These are phyloP conservation scores for Dolichallabes microphthalmus DNA, from an alignment of 2,113 vertebrate species.

Conservation along the genomic window DNA sequence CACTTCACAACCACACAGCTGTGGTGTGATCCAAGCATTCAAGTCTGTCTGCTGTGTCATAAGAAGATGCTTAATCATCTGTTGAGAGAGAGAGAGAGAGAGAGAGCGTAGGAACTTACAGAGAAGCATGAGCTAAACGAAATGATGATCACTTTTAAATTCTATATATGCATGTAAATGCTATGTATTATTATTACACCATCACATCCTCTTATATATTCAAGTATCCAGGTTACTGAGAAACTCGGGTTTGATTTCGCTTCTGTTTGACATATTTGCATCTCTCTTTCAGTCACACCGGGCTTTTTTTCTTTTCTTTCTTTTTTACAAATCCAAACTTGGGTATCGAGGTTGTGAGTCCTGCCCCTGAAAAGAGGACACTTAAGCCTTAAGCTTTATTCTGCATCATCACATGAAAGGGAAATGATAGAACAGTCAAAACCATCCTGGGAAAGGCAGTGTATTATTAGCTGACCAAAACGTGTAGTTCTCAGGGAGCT, in stretches of 20 bases:
- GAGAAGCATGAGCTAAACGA: background rate
- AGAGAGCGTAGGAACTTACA: background rate
- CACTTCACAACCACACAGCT: constrained; percentile 1
- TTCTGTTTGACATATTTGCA: constrained; percentile 17
- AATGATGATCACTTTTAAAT: background rate
- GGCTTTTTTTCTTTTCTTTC: background rate
- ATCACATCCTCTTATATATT: background rate
- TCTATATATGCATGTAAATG: too few relatives aligned
- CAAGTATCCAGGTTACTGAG: background rate
- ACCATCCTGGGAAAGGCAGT: background rate
- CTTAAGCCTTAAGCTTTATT: background rate
- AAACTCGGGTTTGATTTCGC: background rate
- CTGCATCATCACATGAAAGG: constrained; percentile 2
- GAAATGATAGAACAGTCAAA: constrained; percentile 7
- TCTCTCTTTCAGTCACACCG: constrained; percentile 17
- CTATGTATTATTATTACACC: background rate
- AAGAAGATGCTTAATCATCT: constrained; percentile 27
- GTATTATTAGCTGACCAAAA: constrained; percentile 42
- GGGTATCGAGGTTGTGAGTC: background rate
- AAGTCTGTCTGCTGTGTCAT: constrained; percentile 6
- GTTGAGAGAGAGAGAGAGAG: background rate
- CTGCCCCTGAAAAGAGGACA: constrained; percentile 14
- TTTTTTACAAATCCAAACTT: background rate
- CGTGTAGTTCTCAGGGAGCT: constrained; percentile 46
- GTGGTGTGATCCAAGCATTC: background rate